Percentiles rank a stretch among this genome's conserved stretches.
Conservation (phyloP, 2,113 vertebrate genomes). For the Nycticebus coucang region DNA sequence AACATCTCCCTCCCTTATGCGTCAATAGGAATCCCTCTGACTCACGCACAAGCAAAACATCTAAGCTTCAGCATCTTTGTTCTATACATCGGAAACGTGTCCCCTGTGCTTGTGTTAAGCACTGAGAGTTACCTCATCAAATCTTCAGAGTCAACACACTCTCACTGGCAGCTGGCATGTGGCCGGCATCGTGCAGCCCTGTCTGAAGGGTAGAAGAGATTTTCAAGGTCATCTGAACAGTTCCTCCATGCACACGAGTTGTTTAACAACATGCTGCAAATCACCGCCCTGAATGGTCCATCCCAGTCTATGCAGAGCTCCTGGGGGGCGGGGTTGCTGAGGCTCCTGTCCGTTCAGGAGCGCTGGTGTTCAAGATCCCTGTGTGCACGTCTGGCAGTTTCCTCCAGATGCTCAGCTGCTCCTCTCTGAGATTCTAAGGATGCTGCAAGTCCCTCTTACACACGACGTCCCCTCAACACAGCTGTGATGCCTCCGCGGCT, state of each 20-base stretch:
- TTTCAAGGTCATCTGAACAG: background rate
- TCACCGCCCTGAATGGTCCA: no score
- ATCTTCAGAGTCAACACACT: background rate
- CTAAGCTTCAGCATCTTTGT: rapidly evolving
- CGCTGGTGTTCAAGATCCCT: rapidly evolving
- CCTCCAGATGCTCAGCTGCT: background rate
- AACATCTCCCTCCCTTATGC: background rate
- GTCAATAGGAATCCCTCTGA: no score
- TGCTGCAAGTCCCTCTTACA: background rate
- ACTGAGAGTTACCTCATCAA: background rate
- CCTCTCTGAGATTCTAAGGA: background rate
- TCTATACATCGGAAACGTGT: background rate
- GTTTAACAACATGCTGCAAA: no score
- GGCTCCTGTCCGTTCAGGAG: rapidly evolving
- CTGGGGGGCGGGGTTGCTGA: background rate
- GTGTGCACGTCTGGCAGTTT: rapidly evolving
- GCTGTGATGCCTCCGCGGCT: background rate
- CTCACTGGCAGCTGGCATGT: background rate
- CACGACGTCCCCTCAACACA: no score
- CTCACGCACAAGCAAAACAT: rapidly evolving
- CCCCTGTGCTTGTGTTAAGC: background rate
- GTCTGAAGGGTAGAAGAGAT: background rate
- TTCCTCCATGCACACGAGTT: background rate
- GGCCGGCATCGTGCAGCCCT: rapidly evolving
- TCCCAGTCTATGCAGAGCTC: rapidly evolving